Percentiles rank a stretch among this genome's conserved stretches.
Conservation (phyloP, 2,797 vertebrate species). For the Alosa sapidissima region DNA sequence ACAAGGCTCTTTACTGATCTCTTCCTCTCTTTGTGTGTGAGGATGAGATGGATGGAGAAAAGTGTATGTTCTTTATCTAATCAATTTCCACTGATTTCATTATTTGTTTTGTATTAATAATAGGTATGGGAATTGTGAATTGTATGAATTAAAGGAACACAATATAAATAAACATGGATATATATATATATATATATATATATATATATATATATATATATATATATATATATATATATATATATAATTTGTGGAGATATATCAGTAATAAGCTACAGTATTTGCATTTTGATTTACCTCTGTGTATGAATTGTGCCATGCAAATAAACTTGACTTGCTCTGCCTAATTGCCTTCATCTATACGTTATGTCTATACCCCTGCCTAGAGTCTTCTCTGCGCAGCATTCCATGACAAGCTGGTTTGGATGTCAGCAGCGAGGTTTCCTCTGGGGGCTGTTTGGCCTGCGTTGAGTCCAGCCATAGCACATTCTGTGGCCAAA, state of each 20-base stretch:
- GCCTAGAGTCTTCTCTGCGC: conserved; percentile 44
- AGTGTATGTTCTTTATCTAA: background rate
- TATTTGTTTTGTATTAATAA: too few species aligned
- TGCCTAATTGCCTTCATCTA: conserved; percentile 30
- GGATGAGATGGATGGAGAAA: background rate
- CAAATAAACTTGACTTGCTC: background rate
- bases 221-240: too few species aligned
- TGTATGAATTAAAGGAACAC: background rate
- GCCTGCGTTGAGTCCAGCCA: conserved; percentile 57
- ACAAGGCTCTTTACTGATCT: background rate
- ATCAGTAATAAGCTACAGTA: too few species aligned
- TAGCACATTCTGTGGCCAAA: conserved; percentile 63
- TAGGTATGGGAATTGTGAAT: too few species aligned
- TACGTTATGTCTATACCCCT: conserved; percentile 36
- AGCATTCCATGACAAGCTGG: conserved; percentile 56
- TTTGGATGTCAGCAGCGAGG: conserved; percentile 59
- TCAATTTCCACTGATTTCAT: too few species aligned
- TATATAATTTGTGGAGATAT: too few species aligned
- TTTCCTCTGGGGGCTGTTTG: conserved; percentile 61
- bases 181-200: too few species aligned
- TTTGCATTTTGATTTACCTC: background rate
- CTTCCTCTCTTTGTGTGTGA: background rate
- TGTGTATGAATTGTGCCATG: background rate
- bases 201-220: too few species aligned
- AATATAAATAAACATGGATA: background rate